Evolutionary conservation across 1,140 invertebrate species (phyloP).

Genomic region (Lordiphosa collinella): DNA sequence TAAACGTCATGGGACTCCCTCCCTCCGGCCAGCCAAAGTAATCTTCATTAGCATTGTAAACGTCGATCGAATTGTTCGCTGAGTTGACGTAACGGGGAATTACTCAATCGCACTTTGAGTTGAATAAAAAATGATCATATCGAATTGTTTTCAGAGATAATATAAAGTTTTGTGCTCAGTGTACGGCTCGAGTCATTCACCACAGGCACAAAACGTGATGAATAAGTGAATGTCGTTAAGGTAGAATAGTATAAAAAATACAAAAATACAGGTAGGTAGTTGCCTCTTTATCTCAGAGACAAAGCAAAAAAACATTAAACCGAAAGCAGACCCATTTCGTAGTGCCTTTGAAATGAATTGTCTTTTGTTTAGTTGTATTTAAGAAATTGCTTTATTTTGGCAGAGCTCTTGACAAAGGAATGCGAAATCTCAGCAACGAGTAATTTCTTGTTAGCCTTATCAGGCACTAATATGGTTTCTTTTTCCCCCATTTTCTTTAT

Average conservation of each 20-base stretch:
- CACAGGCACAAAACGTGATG: slow-evolving; percentile 29
- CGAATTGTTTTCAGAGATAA: slow-evolving; percentile 5
- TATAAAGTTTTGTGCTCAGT: slow-evolving; percentile 20
- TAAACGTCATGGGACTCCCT: neutral
- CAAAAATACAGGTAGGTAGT: slow-evolving; percentile 9
- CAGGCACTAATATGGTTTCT: slow-evolving; percentile 28
- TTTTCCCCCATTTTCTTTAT: slow-evolving; percentile 21
- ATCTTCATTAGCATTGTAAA: slow-evolving; percentile 10
- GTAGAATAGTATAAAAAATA: slow-evolving; percentile 14
- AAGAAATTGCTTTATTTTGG: neutral
- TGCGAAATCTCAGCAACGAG: neutral
- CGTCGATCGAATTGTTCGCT: neutral
- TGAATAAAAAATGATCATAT: slow-evolving; percentile 5
- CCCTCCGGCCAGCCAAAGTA: neutral
- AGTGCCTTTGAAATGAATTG: neutral
- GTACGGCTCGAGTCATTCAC: slow-evolving; percentile 12
- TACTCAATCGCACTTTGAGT: slow-evolving; percentile 1
- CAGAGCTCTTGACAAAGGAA: neutral
- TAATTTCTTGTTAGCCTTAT: slow-evolving; percentile 29
- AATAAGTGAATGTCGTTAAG: slow-evolving; percentile 22
- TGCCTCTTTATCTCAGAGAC: slow-evolving; percentile 8
- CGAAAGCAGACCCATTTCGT: neutral
- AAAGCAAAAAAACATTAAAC: slow-evolving; percentile 2
- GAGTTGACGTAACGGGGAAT: neutral
- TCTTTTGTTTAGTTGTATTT: neutral